Percentiles rank a stretch among this genome's conserved stretches.
phyloP scores from a whole-genome alignment of 2,113 vertebrate species.

The Cephalopholis sonnerati region DNA sequence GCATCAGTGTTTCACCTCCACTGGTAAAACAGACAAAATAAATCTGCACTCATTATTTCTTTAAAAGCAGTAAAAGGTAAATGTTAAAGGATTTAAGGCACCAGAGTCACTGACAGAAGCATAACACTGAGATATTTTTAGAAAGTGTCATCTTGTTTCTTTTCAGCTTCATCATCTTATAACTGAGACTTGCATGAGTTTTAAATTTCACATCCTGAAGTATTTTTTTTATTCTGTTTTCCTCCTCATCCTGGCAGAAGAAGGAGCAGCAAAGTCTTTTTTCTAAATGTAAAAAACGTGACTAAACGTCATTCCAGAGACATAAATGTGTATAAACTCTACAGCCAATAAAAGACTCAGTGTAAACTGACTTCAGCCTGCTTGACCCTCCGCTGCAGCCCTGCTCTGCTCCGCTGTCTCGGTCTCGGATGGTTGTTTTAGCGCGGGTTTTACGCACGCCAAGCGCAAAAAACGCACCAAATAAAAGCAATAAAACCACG shows the following conservation, averaged over 20 bases:
- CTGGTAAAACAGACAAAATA: not conserved
- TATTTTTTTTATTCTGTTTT: not conserved
- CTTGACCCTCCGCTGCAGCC: conserved; percentile 11
- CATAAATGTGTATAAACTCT: not conserved
- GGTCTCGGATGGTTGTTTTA: not conserved
- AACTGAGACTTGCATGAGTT: not conserved
- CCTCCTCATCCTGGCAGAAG: not conserved
- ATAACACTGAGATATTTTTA: not conserved
- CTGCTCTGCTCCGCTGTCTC: conserved; percentile 6
- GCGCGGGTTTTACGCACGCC: conserved; percentile 51
- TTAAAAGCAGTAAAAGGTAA: not conserved
- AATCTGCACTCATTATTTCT: no score
- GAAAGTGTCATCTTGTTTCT: not conserved
- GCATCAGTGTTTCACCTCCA: not conserved
- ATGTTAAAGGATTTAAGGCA: not conserved
- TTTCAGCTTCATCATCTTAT: not conserved
- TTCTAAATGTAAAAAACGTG: not conserved
- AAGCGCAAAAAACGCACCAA: conserved; percentile 9
- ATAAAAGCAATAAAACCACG: not conserved
- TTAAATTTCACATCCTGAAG: not conserved
- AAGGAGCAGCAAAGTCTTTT: not conserved
- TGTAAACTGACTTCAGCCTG: not conserved
- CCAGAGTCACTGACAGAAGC: not conserved
- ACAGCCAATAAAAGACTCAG: not conserved
- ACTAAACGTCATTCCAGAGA: not conserved